A percentile compares a stretch with the other conserved stretches of the same genome.
Conservation (phyloP, 2,888 invertebrate species). For the Zele albiditarsus region DNA sequence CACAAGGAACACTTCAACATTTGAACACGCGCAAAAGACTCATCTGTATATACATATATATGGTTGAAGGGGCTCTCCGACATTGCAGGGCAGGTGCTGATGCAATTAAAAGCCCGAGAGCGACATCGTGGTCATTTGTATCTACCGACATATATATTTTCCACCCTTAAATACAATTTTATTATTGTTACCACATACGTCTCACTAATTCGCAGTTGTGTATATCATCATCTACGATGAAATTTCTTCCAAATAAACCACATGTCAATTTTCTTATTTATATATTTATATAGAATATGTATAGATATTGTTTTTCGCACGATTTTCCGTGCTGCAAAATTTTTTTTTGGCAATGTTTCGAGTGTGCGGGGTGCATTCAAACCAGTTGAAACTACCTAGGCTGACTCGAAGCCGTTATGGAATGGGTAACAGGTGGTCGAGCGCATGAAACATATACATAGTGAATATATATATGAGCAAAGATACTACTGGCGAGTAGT, state of each 20-base stretch:
- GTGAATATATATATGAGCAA: conserved; percentile 64
- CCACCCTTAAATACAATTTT: neutral
- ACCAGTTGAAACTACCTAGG: neutral
- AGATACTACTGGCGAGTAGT: conserved; percentile 66
- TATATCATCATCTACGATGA: neutral
- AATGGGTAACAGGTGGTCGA: conserved; percentile 70
- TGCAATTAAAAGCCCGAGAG: conserved; percentile 65
- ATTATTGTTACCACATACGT: conserved; percentile 23
- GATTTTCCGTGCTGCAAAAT: too few relatives aligned
- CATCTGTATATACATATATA: neutral
- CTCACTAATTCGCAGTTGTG: neutral
- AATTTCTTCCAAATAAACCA: neutral
- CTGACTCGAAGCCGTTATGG: neutral
- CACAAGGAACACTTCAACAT: neutral
- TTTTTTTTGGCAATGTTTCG: too few relatives aligned
- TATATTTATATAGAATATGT: too few relatives aligned
- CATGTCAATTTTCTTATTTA: too few relatives aligned
- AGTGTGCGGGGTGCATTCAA: neutral
- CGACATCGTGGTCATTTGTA: conserved; percentile 61
- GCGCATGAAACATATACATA: conserved; percentile 63
- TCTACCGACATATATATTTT: conserved; percentile 50
- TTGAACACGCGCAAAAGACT: neutral
- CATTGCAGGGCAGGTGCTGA: conserved; percentile 62
- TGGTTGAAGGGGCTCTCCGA: neutral
- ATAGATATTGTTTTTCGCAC: too few relatives aligned